Percentiles rank a stretch among this genome's conserved stretches.
Evolutionary conservation across 2,113 vertebrate genomes (phyloP).

Genomic region (Hippocampus guttulatus): DNA sequence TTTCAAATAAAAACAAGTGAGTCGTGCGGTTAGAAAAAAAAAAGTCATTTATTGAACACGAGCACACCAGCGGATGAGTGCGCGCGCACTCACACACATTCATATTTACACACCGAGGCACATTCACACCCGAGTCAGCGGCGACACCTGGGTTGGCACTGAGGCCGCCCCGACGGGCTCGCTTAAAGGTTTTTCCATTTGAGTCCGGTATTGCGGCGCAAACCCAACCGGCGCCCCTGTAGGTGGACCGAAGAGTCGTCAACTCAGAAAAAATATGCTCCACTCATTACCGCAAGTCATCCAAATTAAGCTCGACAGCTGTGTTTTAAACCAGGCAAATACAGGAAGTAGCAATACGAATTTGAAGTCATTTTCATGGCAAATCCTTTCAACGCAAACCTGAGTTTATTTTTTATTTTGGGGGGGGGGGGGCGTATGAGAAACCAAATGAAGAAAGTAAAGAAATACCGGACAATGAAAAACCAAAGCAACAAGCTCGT

Average conservation of each 20-base stretch:
- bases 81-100: constrained; percentile 56
- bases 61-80: constrained; percentile 55
- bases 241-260: not conserved
- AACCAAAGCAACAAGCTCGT: not conserved
- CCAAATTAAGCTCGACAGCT: not conserved
- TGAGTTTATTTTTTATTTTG: not conserved
- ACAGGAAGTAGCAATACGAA: not conserved
- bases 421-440: not conserved
- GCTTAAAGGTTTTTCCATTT: constrained; percentile 10
- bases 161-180: not conserved
- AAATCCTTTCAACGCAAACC: constrained; percentile 4
- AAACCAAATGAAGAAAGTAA: not conserved
- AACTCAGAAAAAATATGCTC: not conserved
- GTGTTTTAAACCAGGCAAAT: not conserved
- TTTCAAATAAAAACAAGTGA: not conserved
- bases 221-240: not conserved
- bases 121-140: constrained; percentile 52
- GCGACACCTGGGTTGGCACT: not conserved
- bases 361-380: not conserved
- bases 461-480: not conserved
- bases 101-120: constrained; percentile 73
- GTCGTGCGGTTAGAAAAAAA: constrained; percentile 54
- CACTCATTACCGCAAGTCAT: not conserved
- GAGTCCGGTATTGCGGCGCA: not conserved
- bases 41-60: constrained; percentile 63